phyloP scores from a whole-genome alignment of 2,113 vertebrate species.

The Rattus rattus region DNA sequence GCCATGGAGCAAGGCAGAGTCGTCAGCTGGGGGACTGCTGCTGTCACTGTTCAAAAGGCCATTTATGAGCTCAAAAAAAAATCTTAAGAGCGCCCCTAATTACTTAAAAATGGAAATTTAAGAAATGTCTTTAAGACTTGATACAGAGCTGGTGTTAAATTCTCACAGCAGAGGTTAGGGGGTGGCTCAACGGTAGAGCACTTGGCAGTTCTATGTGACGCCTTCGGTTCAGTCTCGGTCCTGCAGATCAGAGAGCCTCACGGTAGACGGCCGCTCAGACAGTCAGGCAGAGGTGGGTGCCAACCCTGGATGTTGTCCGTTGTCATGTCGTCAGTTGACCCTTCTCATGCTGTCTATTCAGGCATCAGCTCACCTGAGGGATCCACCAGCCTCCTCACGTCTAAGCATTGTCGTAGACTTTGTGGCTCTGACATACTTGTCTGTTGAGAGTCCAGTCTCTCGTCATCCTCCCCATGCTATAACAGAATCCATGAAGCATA shows the following conservation, averaged over 20 bases:
- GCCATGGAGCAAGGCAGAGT: conserved; percentile 65
- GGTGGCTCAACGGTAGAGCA: neutral
- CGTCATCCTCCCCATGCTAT: conserved; percentile 66
- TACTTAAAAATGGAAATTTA: neutral
- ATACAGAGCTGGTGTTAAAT: neutral
- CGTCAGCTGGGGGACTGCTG: conserved; percentile 73
- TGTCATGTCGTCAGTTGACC: neutral
- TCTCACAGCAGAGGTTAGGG: neutral
- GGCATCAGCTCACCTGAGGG: conserved; percentile 31
- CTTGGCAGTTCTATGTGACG: neutral
- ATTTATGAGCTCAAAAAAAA: conserved; percentile 78
- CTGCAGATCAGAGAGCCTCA: neutral
- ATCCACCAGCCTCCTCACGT: neutral
- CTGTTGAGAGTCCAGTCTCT: conserved; percentile 51
- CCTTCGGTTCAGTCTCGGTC: neutral
- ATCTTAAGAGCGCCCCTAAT: neutral
- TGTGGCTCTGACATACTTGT: conserved; percentile 57
- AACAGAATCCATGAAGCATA: conserved; percentile 79
- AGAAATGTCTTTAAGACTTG: neutral
- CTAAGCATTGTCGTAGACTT: neutral
- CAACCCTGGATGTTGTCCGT: conserved; percentile 23
- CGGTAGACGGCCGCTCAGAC: neutral
- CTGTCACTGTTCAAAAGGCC: conserved; percentile 86
- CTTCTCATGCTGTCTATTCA: neutral
- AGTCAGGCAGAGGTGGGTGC: neutral